Base-by-base conservation (phyloP, 1,140 invertebrate species). In the Drosophila suzukii region DNA sequence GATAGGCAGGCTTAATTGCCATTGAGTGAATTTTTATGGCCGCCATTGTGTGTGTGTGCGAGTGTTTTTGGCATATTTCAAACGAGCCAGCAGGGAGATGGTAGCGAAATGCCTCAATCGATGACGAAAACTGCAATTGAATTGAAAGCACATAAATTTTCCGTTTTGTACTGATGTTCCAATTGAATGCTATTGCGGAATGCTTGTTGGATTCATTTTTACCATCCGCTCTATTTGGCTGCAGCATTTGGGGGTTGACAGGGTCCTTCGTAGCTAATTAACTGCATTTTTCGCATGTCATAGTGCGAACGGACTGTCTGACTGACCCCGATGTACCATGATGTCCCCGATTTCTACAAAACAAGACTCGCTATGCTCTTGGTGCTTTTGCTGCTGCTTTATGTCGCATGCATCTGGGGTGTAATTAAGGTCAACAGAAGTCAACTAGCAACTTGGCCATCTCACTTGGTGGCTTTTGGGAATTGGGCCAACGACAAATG, bases 21-120 rank as follows among this genome's bases (percentile, higher is more conserved):
- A 75, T 83, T 83, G 80, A 82, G 80, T 82, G 80, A 83, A 83
- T 78, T 83, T 82, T 83, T 82, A 82, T 82, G 58, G 79, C 75
- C 79, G 12, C 59, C 78, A 71, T 65, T 74, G 60, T 79, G 41
- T 74, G 60, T 79, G 41, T 61, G 39, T 62, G 54, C 32, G 77
- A 55, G 60, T 82, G 75, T 75, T 82, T 82, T 65, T 83, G 78
- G 78, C 78, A 81, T 81, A 81, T 81, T 81, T 81, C 65, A 71
- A 71, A 70, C 63, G 67, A 57, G 65, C 59, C 46, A 62, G 51
- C 67, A 47, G 67, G 67, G 51, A 70, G 66, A 65, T 24, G 12
- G 20, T 20, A 20, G 41, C 43, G 15, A 3, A 55, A 32, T 57
- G 65, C 67, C 44, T 70, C 67, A 72, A 73, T 73, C 70, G 67